Evolutionary conservation across 1,140 invertebrate species (phyloP).

Genomic region (Atta cephalotes): DNA sequence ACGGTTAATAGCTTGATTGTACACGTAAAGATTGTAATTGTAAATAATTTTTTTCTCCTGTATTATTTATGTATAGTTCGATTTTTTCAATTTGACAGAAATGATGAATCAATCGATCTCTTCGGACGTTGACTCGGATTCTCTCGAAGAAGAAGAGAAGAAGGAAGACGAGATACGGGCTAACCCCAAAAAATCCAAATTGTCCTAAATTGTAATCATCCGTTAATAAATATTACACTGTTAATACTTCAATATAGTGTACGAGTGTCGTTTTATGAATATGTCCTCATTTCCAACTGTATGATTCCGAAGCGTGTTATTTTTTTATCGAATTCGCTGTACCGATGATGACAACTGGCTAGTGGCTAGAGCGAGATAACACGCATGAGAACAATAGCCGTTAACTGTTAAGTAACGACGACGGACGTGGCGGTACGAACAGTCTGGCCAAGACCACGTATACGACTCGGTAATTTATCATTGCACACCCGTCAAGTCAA

Average conservation of each 20-base stretch:
- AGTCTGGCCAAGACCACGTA: not conserved
- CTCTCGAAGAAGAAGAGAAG: not conserved
- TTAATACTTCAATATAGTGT: not conserved
- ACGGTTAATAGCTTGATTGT: slow-evolving; percentile 28
- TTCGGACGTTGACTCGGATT: slow-evolving; percentile 69
- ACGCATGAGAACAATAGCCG: not conserved
- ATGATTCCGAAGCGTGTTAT: not conserved
- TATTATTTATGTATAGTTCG: slow-evolving; percentile 40
- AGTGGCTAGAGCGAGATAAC: slow-evolving; percentile 9
- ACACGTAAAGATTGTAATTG: not conserved
- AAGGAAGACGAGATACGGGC: slow-evolving; percentile 52
- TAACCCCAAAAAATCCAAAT: slow-evolving; percentile 79
- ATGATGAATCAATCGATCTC: slow-evolving; percentile 48
- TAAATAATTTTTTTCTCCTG: not conserved
- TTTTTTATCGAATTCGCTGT: slow-evolving; percentile 16
- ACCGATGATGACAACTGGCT: not conserved
- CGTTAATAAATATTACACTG: not conserved
- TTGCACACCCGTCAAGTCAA: not conserved
- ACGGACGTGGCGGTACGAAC: not conserved
- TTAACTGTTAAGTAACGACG: not conserved
- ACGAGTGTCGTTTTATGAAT: not conserved
- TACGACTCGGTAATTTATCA: slow-evolving; percentile 12
- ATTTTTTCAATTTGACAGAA: slow-evolving; percentile 59
- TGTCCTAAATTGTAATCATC: slow-evolving; percentile 54
- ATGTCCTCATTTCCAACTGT: not conserved